Evolutionary conservation across 2,888 invertebrate species (phyloP).

Genomic region (Tipula confusa): DNA sequence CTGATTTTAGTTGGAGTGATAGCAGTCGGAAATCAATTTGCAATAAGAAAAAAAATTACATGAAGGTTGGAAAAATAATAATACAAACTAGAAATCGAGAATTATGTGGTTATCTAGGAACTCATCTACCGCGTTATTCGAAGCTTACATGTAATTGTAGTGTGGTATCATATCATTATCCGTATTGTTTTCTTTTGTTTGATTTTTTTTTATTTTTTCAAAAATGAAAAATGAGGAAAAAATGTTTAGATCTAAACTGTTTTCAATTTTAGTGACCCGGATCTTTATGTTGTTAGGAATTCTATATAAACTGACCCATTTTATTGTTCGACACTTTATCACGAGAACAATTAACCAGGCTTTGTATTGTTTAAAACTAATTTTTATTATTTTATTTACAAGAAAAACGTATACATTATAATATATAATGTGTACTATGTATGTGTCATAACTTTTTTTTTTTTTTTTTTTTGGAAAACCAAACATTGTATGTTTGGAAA

Average conservation of each 20-base stretch:
- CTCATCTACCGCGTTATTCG: too few relatives aligned
- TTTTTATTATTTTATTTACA: background rate
- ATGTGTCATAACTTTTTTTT: constrained; percentile 7
- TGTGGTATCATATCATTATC: background rate
- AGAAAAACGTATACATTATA: background rate
- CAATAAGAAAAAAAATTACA: too few relatives aligned
- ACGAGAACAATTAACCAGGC: background rate
- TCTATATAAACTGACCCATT: background rate
- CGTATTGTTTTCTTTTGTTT: background rate
- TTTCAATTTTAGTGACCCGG: background rate
- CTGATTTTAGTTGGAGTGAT: too few relatives aligned
- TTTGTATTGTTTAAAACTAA: background rate
- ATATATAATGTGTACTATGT: background rate
- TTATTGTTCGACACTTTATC: background rate
- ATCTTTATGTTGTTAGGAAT: background rate
- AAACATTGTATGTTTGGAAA: background rate
- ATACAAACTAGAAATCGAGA: too few relatives aligned
- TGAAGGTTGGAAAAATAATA: too few relatives aligned
- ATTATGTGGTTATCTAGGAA: too few relatives aligned
- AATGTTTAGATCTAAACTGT: background rate
- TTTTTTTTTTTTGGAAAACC: background rate
- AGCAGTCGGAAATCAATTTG: too few relatives aligned
- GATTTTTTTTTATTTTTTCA: too few relatives aligned
- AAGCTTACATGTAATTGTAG: too few relatives aligned
- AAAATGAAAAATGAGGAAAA: background rate